Evolutionary conservation across 2,888 invertebrate genomes (phyloP).

Genomic region (Alcis repandata): DNA sequence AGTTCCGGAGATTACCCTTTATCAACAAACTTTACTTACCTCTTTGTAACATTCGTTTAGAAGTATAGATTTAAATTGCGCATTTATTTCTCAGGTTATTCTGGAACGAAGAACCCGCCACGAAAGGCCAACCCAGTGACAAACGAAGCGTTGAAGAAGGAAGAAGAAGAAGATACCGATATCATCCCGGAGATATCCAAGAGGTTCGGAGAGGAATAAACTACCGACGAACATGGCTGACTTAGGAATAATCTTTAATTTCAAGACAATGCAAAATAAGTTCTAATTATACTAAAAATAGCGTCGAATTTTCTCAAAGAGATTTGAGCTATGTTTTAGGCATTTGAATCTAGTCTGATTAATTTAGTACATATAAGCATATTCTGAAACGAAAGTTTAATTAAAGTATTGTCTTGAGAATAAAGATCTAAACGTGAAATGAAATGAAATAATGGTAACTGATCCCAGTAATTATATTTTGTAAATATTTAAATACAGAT

Average conservation of each 20-base stretch:
- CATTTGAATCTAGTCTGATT: slow-evolving; percentile 8
- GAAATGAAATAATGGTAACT: slow-evolving; percentile 10
- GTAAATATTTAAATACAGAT: slow-evolving; percentile 29
- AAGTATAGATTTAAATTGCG: neutral
- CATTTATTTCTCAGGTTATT: slow-evolving; percentile 45
- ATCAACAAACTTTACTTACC: too few species aligned
- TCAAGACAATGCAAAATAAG: neutral
- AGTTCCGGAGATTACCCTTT: too few species aligned
- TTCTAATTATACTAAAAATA: neutral
- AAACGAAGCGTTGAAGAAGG: slow-evolving; percentile 11
- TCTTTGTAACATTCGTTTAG: too few species aligned
- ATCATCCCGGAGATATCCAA: slow-evolving; percentile 55
- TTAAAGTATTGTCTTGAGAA: too few species aligned
- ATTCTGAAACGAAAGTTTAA: neutral
- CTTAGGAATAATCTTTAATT: slow-evolving; percentile 15
- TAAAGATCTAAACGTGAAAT: neutral
- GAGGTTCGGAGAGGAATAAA: slow-evolving; percentile 51
- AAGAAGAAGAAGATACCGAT: slow-evolving; percentile 39
- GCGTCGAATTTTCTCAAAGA: neutral
- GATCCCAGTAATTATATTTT: slow-evolving; percentile 32
- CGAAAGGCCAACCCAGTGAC: slow-evolving; percentile 22
- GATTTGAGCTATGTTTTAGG: neutral
- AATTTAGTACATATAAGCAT: neutral
- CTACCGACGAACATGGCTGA: slow-evolving; percentile 24
- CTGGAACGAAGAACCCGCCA: slow-evolving; percentile 27